Evolutionary conservation across 37 sponge, comb jelly and placozoan genomes (phyloP), one percentile per base, ranked within the genome.

Genomic region (Oopsacas minuta): DNA sequence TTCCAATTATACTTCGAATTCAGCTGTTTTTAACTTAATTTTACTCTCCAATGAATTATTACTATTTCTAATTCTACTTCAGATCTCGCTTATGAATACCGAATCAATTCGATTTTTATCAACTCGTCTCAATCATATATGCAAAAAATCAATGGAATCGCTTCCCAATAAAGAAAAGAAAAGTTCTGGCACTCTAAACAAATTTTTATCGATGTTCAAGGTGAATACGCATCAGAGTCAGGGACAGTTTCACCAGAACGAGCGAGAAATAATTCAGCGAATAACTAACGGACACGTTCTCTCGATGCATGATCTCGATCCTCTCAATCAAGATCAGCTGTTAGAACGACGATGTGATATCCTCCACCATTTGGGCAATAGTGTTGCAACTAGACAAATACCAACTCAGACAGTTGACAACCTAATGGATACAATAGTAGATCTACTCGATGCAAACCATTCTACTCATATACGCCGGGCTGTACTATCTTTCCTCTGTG

Each of bases 31-130:
- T 61, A 61, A 61, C 30, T 20, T 61, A 20, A 61, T 32, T 20
- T 61, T 61, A 61, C 22, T n/a, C 75, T 25, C 75, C 49, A 42
- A 42, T 42, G 49, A 42, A 42, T 42, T 61, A 61, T 61, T 61
- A 61, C 22, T 61, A 12, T 61, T 61, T 61, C 75, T 61, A 61
- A 3, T 61, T 61, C 75, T 12, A 61, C 75, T 61, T 5, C 75
- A 61, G 75, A 61, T 61, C 75, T 61, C 75, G 75, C 75, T 61
- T 61, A 61, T 61, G 75, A 61, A 61, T 61, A 61, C 75, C 75
- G 75, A 61, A 61, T 61, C 75, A 61, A 25, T 34, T 61, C 75
- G 75, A 61, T 61, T 61, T 61, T 61, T 61, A 61, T 61, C 22
- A n/a, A 7, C 75, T n/a, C 20, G 30, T 12, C 75, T 25, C 20